These are phyloP conservation scores for Alca torda DNA, from an alignment of 2,797 vertebrate genomes.

Conservation along the genomic window DNA sequence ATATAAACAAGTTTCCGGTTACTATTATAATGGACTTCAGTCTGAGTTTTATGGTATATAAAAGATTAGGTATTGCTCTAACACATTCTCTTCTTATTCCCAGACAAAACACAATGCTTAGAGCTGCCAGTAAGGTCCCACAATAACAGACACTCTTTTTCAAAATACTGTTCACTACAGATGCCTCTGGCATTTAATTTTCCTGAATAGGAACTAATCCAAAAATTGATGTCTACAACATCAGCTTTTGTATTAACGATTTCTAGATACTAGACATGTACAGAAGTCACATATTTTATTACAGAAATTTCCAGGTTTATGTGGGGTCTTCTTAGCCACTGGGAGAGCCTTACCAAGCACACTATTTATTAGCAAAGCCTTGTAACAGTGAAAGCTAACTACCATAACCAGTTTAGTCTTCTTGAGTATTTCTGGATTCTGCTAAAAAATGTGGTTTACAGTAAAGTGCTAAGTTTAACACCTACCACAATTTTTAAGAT, in stretches of 20 bases:
- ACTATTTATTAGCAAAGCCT: background rate
- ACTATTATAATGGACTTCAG: background rate
- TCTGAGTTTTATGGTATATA: background rate
- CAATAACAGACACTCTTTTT: background rate
- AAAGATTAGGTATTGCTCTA: background rate
- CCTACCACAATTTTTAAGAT: background rate
- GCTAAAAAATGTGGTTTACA: background rate
- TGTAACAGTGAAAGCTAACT: background rate
- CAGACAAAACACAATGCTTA: constrained; percentile 33
- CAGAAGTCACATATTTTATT: background rate
- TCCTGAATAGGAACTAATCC: background rate
- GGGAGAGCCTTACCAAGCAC: background rate
- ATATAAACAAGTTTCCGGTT: background rate
- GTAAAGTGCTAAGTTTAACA: background rate
- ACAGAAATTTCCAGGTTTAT: background rate
- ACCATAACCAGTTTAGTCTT: background rate
- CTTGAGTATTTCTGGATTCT: background rate
- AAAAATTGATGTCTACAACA: background rate
- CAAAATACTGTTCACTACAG: background rate
- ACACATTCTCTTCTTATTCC: background rate
- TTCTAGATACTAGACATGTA: background rate
- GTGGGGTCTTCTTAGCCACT: background rate
- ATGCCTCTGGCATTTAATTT: background rate
- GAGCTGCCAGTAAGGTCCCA: background rate
- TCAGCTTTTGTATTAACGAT: background rate